These are phyloP conservation scores for Megaceryle maxima DNA, from an alignment of 2,113 vertebrate genomes.

Conservation along the genomic window DNA sequence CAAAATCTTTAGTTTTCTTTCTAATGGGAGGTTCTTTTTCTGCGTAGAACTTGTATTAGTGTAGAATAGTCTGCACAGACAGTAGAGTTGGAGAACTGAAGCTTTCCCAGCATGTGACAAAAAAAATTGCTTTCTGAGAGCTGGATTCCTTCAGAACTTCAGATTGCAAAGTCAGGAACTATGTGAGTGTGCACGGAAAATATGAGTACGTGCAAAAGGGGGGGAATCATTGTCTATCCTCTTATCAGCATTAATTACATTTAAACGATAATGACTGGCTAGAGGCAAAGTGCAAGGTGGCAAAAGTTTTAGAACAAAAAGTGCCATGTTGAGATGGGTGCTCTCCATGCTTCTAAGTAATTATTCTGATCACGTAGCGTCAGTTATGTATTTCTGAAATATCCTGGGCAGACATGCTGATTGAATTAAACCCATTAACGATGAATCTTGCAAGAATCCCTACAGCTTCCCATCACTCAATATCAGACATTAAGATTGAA, in stretches of 20 bases:
- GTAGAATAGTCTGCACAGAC: background rate
- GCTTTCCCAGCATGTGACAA: background rate
- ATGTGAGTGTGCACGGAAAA: background rate
- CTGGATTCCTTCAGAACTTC: background rate
- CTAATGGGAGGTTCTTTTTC: background rate
- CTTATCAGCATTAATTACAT: background rate
- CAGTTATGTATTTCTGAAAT: conserved; percentile 50
- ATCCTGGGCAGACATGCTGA: background rate
- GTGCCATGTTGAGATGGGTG: background rate
- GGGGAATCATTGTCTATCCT: background rate
- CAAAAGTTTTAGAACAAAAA: background rate
- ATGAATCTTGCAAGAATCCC: conserved; percentile 43
- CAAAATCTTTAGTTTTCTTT: background rate
- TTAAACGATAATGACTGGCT: background rate
- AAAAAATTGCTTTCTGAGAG: background rate
- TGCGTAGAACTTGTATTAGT: background rate
- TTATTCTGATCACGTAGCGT: background rate
- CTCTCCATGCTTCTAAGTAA: background rate
- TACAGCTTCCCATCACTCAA: conserved; percentile 36
- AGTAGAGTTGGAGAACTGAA: background rate
- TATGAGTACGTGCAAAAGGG: background rate
- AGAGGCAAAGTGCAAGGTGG: background rate
- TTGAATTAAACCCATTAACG: conserved; percentile 59
- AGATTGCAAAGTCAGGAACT: background rate
- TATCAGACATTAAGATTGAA: conserved; percentile 54